Evolutionary conservation across 2,113 vertebrate genomes (phyloP).

Genomic region (Hippocampus mohnikei): DNA sequence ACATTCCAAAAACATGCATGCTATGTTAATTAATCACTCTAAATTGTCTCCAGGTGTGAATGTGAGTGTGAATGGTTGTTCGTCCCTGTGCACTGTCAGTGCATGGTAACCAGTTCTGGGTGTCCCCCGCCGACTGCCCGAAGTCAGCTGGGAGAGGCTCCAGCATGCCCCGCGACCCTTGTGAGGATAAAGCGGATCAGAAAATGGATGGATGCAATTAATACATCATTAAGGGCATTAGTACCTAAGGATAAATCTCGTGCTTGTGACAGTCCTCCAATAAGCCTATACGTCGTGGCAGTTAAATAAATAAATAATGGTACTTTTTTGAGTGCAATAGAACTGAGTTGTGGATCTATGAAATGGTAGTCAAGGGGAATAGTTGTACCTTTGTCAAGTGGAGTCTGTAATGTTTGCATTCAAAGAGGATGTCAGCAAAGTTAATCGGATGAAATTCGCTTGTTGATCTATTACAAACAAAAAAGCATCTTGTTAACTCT

Average conservation of each 20-base stretch:
- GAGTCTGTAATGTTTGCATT: slow-evolving; percentile 30
- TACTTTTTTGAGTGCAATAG: slow-evolving; percentile 28
- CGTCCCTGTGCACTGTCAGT: no score
- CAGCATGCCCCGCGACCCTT: no score
- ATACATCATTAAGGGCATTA: slow-evolving; percentile 61
- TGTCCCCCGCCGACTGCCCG: no score
- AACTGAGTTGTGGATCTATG: slow-evolving; percentile 25
- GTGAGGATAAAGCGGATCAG: no score
- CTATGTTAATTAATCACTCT: no score
- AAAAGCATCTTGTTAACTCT: slow-evolving; percentile 20
- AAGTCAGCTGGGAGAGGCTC: no score
- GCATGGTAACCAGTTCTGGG: no score
- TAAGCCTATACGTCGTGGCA: slow-evolving; percentile 6
- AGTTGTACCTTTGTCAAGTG: slow-evolving; percentile 25
- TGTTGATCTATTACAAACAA: slow-evolving; percentile 17
- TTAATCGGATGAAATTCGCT: slow-evolving; percentile 22
- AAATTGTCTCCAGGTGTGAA: no score
- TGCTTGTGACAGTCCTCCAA: slow-evolving; percentile 42
- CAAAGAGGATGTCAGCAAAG: slow-evolving; percentile 29
- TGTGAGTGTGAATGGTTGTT: no score
- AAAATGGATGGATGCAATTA: slow-evolving; percentile 40
- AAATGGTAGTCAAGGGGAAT: slow-evolving; percentile 31
- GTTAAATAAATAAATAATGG: slow-evolving; percentile 15
- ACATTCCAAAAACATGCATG: no score
- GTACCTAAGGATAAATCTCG: slow-evolving; percentile 47